Evolutionary conservation across 2,888 invertebrate genomes (phyloP).

Genomic region (Meteorus cinctellus): DNA sequence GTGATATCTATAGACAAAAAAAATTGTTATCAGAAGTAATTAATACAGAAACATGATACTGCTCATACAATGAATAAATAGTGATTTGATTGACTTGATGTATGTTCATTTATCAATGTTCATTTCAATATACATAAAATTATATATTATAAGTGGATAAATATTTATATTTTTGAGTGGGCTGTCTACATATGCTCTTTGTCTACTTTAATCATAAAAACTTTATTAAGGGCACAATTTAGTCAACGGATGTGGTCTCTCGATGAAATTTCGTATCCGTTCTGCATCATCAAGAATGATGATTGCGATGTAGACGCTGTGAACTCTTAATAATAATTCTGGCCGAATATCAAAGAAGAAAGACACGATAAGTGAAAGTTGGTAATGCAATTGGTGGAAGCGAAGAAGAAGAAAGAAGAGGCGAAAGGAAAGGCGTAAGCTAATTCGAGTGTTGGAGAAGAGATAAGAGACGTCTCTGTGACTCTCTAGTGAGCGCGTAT

Average conservation of each 20-base stretch:
- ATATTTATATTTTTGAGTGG: too few species aligned
- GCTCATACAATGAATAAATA: not conserved
- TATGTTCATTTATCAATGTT: not conserved
- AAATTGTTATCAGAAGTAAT: not conserved
- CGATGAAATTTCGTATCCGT: slow-evolving; percentile 40
- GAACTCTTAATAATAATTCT: not conserved
- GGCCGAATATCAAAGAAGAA: slow-evolving; percentile 26
- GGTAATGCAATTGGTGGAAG: not conserved
- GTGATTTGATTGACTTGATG: slow-evolving; percentile 3
- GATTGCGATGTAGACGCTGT: not conserved
- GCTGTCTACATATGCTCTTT: too few species aligned
- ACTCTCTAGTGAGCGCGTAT: slow-evolving; percentile 39
- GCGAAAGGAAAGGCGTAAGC: slow-evolving; percentile 55
- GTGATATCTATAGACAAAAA: not conserved
- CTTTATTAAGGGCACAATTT: not conserved
- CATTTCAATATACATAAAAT: not conserved
- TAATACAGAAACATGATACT: not conserved
- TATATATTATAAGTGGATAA: not conserved
- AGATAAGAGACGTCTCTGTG: slow-evolving; percentile 50
- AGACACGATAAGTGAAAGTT: not conserved
- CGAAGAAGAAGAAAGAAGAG: slow-evolving; percentile 51
- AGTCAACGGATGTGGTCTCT: not conserved
- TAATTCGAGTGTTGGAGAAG: slow-evolving; percentile 51
- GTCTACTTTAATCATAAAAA: not conserved
- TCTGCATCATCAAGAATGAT: slow-evolving; percentile 15